Conservation (phyloP, 2,113 vertebrate genomes). For the Zosterops lateralis region DNA sequence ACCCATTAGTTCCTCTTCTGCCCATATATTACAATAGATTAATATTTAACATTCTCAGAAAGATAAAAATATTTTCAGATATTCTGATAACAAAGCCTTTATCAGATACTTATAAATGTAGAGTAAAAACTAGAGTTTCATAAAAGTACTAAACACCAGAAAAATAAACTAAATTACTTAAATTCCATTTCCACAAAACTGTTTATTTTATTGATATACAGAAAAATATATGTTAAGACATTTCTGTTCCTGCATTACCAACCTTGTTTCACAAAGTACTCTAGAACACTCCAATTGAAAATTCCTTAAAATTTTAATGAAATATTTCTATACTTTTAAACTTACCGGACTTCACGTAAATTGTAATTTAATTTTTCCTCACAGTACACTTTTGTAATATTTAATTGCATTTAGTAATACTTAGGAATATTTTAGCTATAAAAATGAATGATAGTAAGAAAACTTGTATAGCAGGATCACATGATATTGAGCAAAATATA, state of each 20-base stretch:
- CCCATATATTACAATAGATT: neutral
- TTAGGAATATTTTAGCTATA: neutral
- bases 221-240: neutral
- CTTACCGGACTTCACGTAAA: neutral
- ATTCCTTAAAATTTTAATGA: neutral
- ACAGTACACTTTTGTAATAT: neutral
- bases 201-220: neutral
- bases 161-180: neutral
- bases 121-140: too few relatives aligned
- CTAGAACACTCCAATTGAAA: neutral
- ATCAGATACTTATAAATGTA: neutral
- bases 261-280: neutral
- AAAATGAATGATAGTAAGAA: neutral
- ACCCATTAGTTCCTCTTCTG: neutral
- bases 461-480: neutral
- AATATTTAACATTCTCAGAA: neutral
- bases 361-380: neutral
- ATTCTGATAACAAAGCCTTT: neutral
- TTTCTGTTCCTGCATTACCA: neutral
- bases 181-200: neutral
- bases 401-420: neutral
- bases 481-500: neutral
- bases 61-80: neutral
- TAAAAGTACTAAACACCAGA: neutral
- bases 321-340: neutral